Conservation (phyloP, 2,113 vertebrate genomes). For the Oncorhynchus masou region DNA sequence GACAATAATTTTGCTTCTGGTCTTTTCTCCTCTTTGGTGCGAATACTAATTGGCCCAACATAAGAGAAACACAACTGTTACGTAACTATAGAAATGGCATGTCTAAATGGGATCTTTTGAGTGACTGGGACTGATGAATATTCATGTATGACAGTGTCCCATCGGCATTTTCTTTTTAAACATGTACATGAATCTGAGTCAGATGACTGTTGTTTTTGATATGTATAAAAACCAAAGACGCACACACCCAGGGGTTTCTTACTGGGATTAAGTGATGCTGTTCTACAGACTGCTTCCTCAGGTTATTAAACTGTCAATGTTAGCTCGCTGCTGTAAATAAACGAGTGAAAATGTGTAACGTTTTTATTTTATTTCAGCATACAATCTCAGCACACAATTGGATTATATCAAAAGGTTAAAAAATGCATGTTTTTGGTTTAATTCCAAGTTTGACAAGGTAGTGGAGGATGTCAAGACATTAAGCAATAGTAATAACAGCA, state of each 20-base stretch:
- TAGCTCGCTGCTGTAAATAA: slow-evolving; percentile 46
- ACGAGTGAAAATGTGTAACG: slow-evolving; percentile 1
- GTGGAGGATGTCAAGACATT: slow-evolving; percentile 5
- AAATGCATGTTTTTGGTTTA: slow-evolving; percentile 4
- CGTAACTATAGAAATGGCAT: not conserved
- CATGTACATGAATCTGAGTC: not conserved
- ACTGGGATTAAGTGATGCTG: not conserved
- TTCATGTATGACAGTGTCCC: not conserved
- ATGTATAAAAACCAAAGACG: not conserved
- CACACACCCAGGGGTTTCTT: not conserved
- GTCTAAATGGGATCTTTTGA: not conserved
- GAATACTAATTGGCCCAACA: not conserved
- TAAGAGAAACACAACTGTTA: not conserved
- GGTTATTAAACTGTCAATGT: not conserved
- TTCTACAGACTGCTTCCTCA: slow-evolving; percentile 22
- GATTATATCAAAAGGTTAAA: slow-evolving; percentile 27
- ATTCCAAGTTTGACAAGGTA: slow-evolving; percentile 8
- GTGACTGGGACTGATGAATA: not conserved
- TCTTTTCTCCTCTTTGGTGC: not conserved
- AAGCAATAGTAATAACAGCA: slow-evolving; percentile 19
- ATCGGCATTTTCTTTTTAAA: not conserved
- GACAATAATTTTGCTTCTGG: not conserved
- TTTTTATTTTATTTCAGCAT: slow-evolving; percentile 44
- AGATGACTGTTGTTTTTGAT: not conserved
- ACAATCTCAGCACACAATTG: not conserved